Evolutionary conservation across 1,140 invertebrate genomes (phyloP), one percentile per base, ranked within the genome.

Genomic region (Papilio xuthus): DNA sequence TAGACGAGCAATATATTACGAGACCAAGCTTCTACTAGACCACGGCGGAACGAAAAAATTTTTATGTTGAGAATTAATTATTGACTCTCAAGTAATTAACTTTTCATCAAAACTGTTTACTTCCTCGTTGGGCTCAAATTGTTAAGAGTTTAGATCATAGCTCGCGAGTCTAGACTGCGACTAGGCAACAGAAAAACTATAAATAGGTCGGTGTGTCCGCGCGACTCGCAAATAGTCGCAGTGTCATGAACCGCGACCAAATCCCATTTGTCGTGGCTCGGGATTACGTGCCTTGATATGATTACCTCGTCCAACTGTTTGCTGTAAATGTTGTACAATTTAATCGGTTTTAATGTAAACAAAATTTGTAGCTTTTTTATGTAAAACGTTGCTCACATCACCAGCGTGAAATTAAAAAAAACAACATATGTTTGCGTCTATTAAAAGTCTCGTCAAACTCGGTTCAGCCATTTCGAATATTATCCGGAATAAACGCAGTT

Each of bases 171-270:
- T 72, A 72, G 42, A 72, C 41, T 26, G n/a, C 42, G 71, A 41
- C 71, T 73, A 73, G 71, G 71, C 42, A 47, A 73, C 71, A 73
- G 71, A 26, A 4, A 12, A 47, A 23, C 71, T 73, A 73, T 73
- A 73, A 73, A 73, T 73, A 73, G 71, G 71, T 73, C 71, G 41
- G 69, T 56, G 20, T 71, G 20, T 71, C 69, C 37, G 37, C 18
- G 63, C 63, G 26, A 71, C 69, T 15, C 37, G 37, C n/a, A 47
- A 47, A 73, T 73, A 73, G 71, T n/a, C 71, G 10, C 4, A 44
- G 71, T 73, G 71, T 73, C 71, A 47, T 73, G 71, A 73, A 73
- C 71, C 71, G 71, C 42, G 71, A 47, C 20, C 71, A 73, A 73
- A 73, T 73, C 71, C 37, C 71, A 73, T 73, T 73, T 73, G 71